phyloP scores from a whole-genome alignment of 2,888 invertebrate species.

The Erebia aethiops region DNA sequence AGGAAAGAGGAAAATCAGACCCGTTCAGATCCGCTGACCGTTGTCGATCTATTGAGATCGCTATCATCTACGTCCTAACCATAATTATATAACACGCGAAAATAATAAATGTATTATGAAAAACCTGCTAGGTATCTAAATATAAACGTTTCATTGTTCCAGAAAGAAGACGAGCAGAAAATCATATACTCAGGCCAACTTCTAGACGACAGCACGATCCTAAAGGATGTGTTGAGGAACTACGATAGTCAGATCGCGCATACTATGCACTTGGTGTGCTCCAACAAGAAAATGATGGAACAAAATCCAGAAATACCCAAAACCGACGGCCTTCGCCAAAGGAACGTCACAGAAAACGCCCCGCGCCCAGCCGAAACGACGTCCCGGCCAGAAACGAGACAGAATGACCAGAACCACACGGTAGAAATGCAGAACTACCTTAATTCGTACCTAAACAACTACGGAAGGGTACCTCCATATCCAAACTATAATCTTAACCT shows the following conservation, averaged over 20 bases:
- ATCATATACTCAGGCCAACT: conserved; percentile 97
- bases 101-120: not conserved
- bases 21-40: no score
- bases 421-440: conserved; percentile 76
- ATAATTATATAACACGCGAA: no score
- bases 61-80: no score
- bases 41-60: no score
- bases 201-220: conserved; percentile 88
- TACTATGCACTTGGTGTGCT: conserved; percentile 94
- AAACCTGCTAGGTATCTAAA: not conserved
- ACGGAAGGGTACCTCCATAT: conserved; percentile 71
- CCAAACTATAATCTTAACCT: conserved; percentile 64
- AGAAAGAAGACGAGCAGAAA: conserved; percentile 94
- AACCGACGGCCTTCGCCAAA: conserved; percentile 61
- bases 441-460: conserved; percentile 67
- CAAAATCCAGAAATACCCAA: conserved; percentile 38
- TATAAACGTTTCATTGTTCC: conserved; percentile 52
- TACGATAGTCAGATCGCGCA: conserved; percentile 89
- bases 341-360: conserved; percentile 49
- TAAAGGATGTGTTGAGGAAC: conserved; percentile 92
- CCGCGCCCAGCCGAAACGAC: conserved; percentile 43
- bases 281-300: conserved; percentile 73
- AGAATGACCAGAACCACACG: conserved; percentile 76
- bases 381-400: conserved; percentile 67
- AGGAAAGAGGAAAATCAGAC: no score